A percentile compares a stretch with the other conserved stretches of the same genome.
phyloP scores from a whole-genome alignment of 2,113 vertebrate genomes.

The Promerops cafer region DNA sequence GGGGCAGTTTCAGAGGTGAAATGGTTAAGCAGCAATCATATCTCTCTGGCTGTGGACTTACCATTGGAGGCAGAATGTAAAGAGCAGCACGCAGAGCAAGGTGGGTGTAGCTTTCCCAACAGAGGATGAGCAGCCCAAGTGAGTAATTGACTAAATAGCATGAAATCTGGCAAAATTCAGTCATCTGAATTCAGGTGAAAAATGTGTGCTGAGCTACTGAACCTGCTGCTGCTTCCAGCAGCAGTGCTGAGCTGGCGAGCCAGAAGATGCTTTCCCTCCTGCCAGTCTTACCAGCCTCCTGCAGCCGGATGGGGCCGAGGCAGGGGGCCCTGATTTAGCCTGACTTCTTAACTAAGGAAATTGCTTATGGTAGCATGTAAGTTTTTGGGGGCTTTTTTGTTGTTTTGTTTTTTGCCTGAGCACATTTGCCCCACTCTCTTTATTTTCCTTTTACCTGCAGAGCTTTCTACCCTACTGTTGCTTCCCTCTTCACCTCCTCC shows the following conservation, averaged over 20 bases:
- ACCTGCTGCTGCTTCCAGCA: neutral
- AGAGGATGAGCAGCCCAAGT: neutral
- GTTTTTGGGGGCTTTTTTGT: neutral
- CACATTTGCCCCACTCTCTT: neutral
- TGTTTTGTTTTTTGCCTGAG: neutral
- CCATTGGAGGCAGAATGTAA: neutral
- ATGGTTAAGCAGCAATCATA: neutral
- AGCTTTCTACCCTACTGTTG: neutral
- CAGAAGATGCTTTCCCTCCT: fast-evolving
- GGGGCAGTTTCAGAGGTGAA: neutral
- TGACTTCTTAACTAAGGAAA: neutral
- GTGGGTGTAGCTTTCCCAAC: neutral
- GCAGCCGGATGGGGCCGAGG: neutral
- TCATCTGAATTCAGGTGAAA: conserved; percentile 37
- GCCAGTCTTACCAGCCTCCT: neutral
- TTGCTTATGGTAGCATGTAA: neutral
- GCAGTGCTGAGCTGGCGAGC: neutral
- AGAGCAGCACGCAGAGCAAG: neutral
- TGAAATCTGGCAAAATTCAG: conserved; percentile 5
- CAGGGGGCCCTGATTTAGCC: neutral
- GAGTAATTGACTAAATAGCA: conserved; percentile 39
- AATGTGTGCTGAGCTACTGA: neutral
- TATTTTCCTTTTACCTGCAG: neutral
- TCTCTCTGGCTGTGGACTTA: neutral
- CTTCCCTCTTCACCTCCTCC: neutral